Conservation (phyloP, 1,140 invertebrate genomes). For the Neotoxoptera formosana region DNA sequence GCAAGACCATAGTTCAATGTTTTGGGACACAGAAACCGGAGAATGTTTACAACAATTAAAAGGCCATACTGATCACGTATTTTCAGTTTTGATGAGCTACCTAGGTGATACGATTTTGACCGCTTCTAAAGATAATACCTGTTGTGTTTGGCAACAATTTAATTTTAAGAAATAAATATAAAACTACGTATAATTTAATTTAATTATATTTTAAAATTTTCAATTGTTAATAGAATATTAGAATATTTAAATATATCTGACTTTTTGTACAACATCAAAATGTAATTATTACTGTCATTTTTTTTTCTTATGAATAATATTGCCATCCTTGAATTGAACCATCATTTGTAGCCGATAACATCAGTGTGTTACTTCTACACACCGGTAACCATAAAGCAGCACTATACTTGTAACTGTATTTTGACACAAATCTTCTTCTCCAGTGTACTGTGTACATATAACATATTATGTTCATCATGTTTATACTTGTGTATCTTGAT, state of each 20-base stretch:
- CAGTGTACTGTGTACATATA: constrained; percentile 7
- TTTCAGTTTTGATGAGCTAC: constrained; percentile 81
- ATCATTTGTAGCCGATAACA: constrained; percentile 42
- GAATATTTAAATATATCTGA: background rate
- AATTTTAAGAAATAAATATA: background rate
- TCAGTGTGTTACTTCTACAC: constrained; percentile 39
- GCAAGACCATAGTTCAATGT: constrained; percentile 75
- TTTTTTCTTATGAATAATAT: constrained; percentile 41
- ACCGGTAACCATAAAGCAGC: constrained; percentile 50
- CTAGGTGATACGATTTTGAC: constrained; percentile 79
- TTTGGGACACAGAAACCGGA: constrained; percentile 77
- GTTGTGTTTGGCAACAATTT: constrained; percentile 69
- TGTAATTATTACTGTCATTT: background rate
- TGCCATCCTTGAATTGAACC: constrained; percentile 58
- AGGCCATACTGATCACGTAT: constrained; percentile 80
- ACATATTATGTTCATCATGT: constrained; percentile 58
- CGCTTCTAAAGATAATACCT: constrained; percentile 77
- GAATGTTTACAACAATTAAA: constrained; percentile 74
- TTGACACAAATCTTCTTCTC: constrained; percentile 26
- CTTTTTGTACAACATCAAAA: background rate
- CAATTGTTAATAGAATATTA: background rate
- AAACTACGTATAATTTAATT: background rate
- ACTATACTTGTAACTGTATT: constrained; percentile 44
- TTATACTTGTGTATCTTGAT: constrained; percentile 25
- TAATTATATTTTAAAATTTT: background rate